Evolutionary conservation across 2,888 invertebrate species (phyloP).

Genomic region (Druceiella hillmani): DNA sequence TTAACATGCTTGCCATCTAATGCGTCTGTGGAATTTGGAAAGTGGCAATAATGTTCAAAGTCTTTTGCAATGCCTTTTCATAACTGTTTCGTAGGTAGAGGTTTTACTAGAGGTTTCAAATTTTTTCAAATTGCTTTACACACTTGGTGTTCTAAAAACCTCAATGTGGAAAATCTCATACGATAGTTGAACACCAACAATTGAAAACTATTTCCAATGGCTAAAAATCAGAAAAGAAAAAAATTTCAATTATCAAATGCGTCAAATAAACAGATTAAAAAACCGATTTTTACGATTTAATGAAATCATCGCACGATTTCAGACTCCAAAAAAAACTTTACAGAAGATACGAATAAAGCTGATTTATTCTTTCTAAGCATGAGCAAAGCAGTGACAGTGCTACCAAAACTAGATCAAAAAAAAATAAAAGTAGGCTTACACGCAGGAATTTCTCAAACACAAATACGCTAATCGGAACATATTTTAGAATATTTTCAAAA

Average conservation of each 20-base stretch:
- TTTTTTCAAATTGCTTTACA: conserved; percentile 18
- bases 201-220: conserved; percentile 9
- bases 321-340: too few species aligned
- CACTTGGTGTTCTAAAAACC: conserved; percentile 17
- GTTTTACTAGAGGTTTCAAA: conserved; percentile 16
- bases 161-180: conserved; percentile 13
- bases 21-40: conserved; percentile 16
- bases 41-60: conserved; percentile 10
- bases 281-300: too few species aligned
- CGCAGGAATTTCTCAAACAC: too few species aligned
- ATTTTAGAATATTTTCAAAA: too few species aligned
- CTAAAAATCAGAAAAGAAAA: too few species aligned
- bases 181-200: conserved; percentile 14
- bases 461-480: too few species aligned
- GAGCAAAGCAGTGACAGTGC: too few species aligned
- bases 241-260: neutral
- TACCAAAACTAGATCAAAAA: too few species aligned
- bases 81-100: conserved; percentile 11
- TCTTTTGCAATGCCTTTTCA: conserved; percentile 10
- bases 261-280: conserved; percentile 1
- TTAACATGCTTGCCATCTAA: conserved; percentile 8
- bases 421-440: too few species aligned
- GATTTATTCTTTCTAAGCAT: too few species aligned
- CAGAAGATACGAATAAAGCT: too few species aligned
- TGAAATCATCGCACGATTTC: too few species aligned